Conservation (phyloP, 2,888 invertebrate species). For the Noctuana brunneofusca region DNA sequence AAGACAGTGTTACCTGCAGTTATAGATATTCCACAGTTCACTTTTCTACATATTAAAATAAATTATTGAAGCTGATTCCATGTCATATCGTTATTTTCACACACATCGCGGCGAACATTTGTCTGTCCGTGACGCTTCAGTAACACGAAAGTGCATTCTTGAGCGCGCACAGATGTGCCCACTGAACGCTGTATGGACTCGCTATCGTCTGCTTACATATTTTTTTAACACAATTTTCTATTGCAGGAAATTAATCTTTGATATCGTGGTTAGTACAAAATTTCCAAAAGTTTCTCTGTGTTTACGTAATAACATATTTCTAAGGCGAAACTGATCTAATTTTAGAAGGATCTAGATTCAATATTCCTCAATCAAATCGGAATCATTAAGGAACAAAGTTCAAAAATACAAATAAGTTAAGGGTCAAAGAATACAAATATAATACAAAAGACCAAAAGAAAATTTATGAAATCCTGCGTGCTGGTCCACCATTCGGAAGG, state of each 20-base stretch:
- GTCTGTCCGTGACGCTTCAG: slow-evolving; percentile 51
- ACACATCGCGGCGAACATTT: slow-evolving; percentile 38
- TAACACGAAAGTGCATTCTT: slow-evolving; percentile 60
- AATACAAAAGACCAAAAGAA: too few relatives aligned
- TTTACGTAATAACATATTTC: too few relatives aligned
- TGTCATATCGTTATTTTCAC: slow-evolving; percentile 41
- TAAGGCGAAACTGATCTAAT: too few relatives aligned
- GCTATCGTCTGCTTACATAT: slow-evolving; percentile 28
- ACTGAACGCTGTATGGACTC: slow-evolving; percentile 23
- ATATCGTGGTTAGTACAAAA: neutral
- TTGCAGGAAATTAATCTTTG: slow-evolving; percentile 28
- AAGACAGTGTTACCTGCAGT: neutral
- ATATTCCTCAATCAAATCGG: too few relatives aligned
- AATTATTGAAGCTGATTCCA: slow-evolving; percentile 32
- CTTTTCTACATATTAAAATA: slow-evolving; percentile 19
- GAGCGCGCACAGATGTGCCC: slow-evolving; percentile 39
- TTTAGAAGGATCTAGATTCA: too few relatives aligned
- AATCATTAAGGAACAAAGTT: too few relatives aligned
- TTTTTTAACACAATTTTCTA: slow-evolving; percentile 28
- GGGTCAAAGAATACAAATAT: too few relatives aligned
- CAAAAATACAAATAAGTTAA: too few relatives aligned
- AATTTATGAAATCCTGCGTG: too few relatives aligned
- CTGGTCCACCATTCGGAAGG: too few relatives aligned
- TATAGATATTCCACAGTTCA: neutral
- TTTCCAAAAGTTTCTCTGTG: neutral